Base-by-base conservation (phyloP, 1,140 invertebrate genomes). In the Anastrepha obliqua region DNA sequence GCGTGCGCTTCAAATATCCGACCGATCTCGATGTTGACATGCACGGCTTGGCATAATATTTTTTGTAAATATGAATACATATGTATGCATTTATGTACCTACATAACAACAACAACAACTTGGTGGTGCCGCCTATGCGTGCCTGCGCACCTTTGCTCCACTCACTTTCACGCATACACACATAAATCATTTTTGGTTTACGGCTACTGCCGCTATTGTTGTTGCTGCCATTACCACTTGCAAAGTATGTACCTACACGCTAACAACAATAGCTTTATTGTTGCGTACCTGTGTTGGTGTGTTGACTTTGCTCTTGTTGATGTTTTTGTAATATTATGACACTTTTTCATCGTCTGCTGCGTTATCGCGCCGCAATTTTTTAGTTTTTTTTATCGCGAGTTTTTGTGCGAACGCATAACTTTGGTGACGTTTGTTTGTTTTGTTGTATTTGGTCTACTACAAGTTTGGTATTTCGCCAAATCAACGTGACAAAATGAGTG, bases 261-360 rank as follows among this genome's bases (percentile, higher is more conserved):
- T 8, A 55, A 11, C 51, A 55, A 55, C 51, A 55, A 11, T 55
- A 55, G 51, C 51, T 55, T 8, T 55, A 55, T 55, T 55, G 6
- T 55, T 55, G 51, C 51, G 2, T 55, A 9, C 0, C 0, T 55
- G 9, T 55, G 1, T 5, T 55, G 51, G 51, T 55, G 5, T 55
- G 51, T 55, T 55, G 51, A 6, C 51, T 55, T 55, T 11, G 11
- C 51, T 65, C 0, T 65, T 74, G 29, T 74, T 74, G 67, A 44
- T 74, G 67, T 70, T 42, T 15, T 74, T 74, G 67, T 74, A 74
- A 74, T 74, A 74, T 44, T 74, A 74, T 74, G 67, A 47, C 67
- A 74, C 67, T 74, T 74, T 74, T 74, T 74, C 67, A 74, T 74
- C 67, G 67, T 74, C 67, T 44, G 67, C 44, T 74, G 67, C 67